A percentile compares a stretch with the other conserved stretches of the same genome.
Evolutionary conservation across 1,140 invertebrate genomes (phyloP).

Genomic region (Epicauta chinensis): DNA sequence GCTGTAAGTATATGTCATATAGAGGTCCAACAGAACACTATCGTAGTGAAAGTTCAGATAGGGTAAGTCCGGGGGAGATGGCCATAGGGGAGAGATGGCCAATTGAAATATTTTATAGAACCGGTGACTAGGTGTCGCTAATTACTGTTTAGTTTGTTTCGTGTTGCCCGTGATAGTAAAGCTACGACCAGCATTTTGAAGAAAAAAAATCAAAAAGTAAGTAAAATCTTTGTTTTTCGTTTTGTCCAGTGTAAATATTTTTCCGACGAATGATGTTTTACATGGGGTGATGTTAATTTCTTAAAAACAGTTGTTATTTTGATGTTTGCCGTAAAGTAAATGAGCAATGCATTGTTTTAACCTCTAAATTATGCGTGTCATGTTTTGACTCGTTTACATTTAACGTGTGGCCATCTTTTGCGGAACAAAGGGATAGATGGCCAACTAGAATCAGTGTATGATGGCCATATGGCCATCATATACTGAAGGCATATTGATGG

Average conservation of each 20-base stretch:
- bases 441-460: not conserved
- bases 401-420: not conserved
- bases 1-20: too few species aligned
- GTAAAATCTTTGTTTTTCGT: not conserved
- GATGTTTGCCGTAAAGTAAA: not conserved
- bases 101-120: not conserved
- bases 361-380: not conserved
- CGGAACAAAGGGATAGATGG: not conserved
- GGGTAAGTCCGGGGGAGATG: not conserved
- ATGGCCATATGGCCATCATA: not conserved
- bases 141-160: not conserved
- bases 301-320: not conserved
- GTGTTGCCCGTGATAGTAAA: not conserved
- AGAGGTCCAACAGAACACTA: too few species aligned
- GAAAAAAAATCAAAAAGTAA: not conserved
- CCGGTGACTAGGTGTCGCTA: not conserved
- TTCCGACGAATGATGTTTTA: not conserved
- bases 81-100: conserved; percentile 5
- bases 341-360: not conserved
- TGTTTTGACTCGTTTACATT: not conserved
- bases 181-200: not conserved
- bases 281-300: not conserved
- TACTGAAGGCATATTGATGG: too few species aligned
- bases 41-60: too few species aligned
- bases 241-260: not conserved